A percentile compares a stretch with the other conserved stretches of the same genome.
Evolutionary conservation across 2,888 invertebrate species (phyloP).

Genomic region (Labia minor): DNA sequence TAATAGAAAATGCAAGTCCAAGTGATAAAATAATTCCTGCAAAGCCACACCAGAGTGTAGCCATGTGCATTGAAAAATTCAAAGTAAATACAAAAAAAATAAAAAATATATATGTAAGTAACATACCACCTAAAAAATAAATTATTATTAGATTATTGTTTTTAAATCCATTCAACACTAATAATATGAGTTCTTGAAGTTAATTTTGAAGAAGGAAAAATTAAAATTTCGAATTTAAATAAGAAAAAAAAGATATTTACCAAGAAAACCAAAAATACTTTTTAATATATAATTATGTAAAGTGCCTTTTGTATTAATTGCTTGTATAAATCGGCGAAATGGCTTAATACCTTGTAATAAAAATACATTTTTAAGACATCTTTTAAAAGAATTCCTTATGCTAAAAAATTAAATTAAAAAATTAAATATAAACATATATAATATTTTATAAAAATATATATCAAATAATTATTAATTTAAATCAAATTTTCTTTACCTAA

Average conservation of each 20-base stretch:
- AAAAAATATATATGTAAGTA: constrained; percentile 54
- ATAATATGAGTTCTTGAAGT: too few relatives aligned
- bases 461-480: too few relatives aligned
- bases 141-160: too few relatives aligned
- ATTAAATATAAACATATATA: background rate
- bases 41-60: constrained; percentile 50
- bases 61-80: constrained; percentile 47
- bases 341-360: constrained; percentile 14
- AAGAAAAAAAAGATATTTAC: too few relatives aligned
- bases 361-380: background rate
- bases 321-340: constrained; percentile 22
- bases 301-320: constrained; percentile 38
- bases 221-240: too few relatives aligned
- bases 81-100: constrained; percentile 56
- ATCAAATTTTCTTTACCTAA: constrained; percentile 19
- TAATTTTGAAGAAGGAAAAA: too few relatives aligned
- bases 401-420: constrained; percentile 15
- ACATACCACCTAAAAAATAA: constrained; percentile 39
- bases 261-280: constrained; percentile 52
- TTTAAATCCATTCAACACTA: too few relatives aligned
- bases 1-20: constrained; percentile 54
- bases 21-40: constrained; percentile 52
- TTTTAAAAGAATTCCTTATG: background rate
- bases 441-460: too few relatives aligned
- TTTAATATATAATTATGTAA: constrained; percentile 50